Evolutionary conservation across 2,113 vertebrate genomes (phyloP).

Genomic region (Hystrix cristata): DNA sequence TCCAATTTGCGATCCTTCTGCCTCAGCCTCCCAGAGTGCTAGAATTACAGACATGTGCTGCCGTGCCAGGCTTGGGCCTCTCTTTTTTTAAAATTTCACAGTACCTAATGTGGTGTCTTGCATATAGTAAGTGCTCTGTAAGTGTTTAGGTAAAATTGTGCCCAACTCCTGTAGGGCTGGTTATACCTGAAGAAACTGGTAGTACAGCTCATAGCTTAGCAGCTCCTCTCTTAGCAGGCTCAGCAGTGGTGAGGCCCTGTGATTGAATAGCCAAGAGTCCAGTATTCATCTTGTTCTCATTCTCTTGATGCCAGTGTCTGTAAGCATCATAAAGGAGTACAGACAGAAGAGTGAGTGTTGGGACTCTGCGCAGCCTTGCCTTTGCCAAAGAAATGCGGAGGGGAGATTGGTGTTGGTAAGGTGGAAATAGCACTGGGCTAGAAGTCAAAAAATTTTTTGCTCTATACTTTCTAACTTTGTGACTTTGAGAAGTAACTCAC

Average conservation of each 20-base stretch:
- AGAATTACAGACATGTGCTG: neutral
- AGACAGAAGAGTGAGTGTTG: neutral
- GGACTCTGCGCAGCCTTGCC: neutral
- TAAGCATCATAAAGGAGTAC: neutral
- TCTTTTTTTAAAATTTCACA: constrained; percentile 16
- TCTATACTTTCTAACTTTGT: constrained; percentile 42
- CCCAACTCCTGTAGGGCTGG: neutral
- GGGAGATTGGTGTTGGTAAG: neutral
- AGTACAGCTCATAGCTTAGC: neutral
- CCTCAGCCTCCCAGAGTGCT: neutral
- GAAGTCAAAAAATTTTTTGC: neutral
- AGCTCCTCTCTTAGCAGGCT: neutral
- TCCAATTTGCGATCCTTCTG: neutral
- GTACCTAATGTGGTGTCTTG: neutral
- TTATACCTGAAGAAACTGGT: constrained; percentile 46
- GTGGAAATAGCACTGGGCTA: neutral
- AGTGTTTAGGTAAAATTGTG: constrained; percentile 32
- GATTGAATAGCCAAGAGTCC: neutral
- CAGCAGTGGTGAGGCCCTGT: neutral
- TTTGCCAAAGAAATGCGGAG: constrained; percentile 17
- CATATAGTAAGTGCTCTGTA: neutral
- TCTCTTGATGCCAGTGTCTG: neutral
- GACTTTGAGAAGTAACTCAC: constrained; percentile 15
- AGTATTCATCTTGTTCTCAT: neutral
- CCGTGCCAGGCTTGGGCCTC: neutral